Conservation (phyloP, 2,797 vertebrate species). For the Manis crassicaudata region DNA sequence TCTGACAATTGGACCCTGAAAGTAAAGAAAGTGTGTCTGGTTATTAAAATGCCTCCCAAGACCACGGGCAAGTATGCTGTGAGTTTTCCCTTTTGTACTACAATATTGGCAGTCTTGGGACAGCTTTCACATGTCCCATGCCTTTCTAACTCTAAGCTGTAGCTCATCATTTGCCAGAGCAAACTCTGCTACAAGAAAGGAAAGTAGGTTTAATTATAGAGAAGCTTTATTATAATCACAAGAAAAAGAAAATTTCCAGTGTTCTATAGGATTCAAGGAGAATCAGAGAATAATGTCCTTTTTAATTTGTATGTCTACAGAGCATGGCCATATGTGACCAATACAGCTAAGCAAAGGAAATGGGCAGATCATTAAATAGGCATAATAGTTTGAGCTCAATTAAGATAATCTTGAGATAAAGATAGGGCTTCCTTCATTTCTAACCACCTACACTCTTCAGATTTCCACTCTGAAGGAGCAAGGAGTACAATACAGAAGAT, state of each 20-base stretch:
- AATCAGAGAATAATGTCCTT: background rate
- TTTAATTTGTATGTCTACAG: background rate
- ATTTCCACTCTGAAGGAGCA: background rate
- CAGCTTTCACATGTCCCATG: background rate
- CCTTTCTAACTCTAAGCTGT: background rate
- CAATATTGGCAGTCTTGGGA: background rate
- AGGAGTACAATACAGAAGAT: background rate
- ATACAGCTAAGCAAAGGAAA: background rate
- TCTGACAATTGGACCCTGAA: background rate
- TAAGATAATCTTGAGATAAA: conserved; percentile 3
- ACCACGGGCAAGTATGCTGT: background rate
- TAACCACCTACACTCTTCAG: background rate
- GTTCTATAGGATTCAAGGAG: background rate
- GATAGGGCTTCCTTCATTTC: background rate
- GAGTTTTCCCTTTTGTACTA: background rate
- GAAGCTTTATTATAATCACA: background rate
- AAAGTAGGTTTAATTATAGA: background rate
- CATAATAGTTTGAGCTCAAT: background rate
- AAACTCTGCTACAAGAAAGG: background rate
- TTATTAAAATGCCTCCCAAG: background rate
- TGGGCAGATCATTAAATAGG: background rate
- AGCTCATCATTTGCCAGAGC: background rate
- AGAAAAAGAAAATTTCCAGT: background rate
- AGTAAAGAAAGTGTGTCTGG: background rate
- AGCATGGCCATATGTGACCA: background rate